These are phyloP conservation scores for Amazona guildingii DNA, from an alignment of 2,113 vertebrate genomes.

Conservation along the genomic window DNA sequence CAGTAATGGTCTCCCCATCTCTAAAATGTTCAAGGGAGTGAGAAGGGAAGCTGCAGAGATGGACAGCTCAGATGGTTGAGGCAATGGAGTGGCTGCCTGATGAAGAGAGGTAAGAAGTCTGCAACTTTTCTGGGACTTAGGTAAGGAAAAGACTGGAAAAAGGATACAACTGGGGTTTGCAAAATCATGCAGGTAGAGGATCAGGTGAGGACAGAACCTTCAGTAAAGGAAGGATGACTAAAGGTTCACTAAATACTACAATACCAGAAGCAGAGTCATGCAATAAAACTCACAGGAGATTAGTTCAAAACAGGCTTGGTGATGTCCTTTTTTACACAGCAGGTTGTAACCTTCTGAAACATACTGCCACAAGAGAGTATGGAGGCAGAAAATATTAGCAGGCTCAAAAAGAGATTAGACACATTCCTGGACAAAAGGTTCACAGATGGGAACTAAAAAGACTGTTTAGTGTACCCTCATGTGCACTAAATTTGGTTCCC, in stretches of 20 bases:
- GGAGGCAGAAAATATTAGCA: background rate
- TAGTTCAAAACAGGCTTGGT: background rate
- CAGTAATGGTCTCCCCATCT: background rate
- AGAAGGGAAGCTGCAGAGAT: background rate
- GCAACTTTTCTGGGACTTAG: background rate
- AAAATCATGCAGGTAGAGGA: background rate
- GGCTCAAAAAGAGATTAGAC: background rate
- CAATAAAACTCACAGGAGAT: background rate
- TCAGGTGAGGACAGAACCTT: background rate
- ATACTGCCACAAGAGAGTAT: background rate
- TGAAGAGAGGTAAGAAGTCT: background rate
- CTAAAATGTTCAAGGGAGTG: background rate
- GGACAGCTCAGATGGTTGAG: background rate
- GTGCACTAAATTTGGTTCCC: background rate
- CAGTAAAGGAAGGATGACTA: background rate
- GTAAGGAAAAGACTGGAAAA: background rate
- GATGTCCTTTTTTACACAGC: background rate
- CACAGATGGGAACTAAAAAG: background rate
- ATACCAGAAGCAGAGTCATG: background rate
- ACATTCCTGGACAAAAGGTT: background rate
- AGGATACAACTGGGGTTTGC: background rate
- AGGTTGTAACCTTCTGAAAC: background rate
- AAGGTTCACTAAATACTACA: background rate
- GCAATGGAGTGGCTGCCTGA: background rate
- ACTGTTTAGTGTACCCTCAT: background rate